Evolutionary conservation across 2,113 vertebrate genomes (phyloP), one percentile per base, ranked within the genome.

Genomic region (Rhinogobius similis): DNA sequence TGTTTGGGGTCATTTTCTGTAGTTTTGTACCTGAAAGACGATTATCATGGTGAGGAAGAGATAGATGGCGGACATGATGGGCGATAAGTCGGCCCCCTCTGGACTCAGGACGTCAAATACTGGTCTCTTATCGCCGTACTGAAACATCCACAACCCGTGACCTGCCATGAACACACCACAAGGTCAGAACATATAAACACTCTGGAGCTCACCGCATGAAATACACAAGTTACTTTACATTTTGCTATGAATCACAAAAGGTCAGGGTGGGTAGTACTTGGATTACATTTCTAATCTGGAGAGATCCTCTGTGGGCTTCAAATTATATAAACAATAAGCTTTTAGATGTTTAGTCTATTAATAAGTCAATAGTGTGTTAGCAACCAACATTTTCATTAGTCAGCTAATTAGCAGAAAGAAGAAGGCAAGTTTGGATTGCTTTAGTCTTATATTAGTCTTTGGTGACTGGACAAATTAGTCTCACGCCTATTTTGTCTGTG

Each of bases 11-110:
- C 36, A 39, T 52, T 36, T 58, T 59, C 62, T 52, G 29, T 62
- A 10, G 64, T 62, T 70, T 55, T 23, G 39, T 95, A 99, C 98
- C 98, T 99, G 98, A 67, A 99, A 94, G 67, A 98, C 94, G 76
- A 99, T 98, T 79, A 99, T 96, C 94, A 96, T 94, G 0, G 97
- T 99, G 77, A 98, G 91, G 92, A 99, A 98, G 23, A 97, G 94
- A 92, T 98, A 98, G 1, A 96, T 75, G 1, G 96, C 94, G 5
- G 98, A 96, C 81, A 93, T 91, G 82, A 92, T 82, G 39, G 96
- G 96, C 24, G 96, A 96, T 65, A 97, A 82, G 70, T 95, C 89
- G 11, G 92, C 94, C 77, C 97, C 97, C 65, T 96, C 94, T 5
- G 93, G 90, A 59, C 94, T 93, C 0, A 95, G 94, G 67, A 99